Percentiles rank a stretch among this genome's conserved stretches.
Conservation (phyloP, 1,140 invertebrate genomes). For the Phymastichus coffea region DNA sequence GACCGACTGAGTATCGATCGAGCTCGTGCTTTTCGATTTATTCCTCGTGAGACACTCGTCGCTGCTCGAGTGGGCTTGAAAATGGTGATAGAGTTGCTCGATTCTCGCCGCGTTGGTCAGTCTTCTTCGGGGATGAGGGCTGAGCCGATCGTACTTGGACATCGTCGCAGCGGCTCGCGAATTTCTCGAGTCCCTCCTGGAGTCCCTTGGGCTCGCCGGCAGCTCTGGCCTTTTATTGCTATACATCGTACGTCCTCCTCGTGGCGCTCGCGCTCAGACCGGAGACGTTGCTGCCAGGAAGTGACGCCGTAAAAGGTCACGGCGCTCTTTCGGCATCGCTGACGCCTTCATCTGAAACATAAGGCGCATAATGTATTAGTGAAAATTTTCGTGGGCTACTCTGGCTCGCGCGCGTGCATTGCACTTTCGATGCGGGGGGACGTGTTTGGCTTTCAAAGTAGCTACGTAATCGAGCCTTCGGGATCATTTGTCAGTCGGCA, state of each 20-base stretch:
- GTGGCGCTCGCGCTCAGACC: conserved; percentile 1
- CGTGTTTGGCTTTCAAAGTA: no score
- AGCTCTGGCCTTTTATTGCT: conserved; percentile 5
- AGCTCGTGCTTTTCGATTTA: conserved; percentile 45
- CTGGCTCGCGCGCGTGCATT: neutral
- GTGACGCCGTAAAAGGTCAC: conserved; percentile 9
- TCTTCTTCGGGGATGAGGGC: conserved; percentile 1
- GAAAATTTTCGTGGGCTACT: no score
- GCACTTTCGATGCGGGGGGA: no score
- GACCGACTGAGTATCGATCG: conserved; percentile 46
- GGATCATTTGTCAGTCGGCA: no score
- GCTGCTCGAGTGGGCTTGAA: conserved; percentile 38
- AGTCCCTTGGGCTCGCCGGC: conserved; percentile 13
- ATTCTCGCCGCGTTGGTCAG: neutral
- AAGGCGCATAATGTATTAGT: conserved; percentile 1
- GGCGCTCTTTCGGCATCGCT: conserved; percentile 20
- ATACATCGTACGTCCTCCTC: conserved; percentile 3
- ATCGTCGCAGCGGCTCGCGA: conserved; percentile 27
- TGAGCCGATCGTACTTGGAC: conserved; percentile 29
- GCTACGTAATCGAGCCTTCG: no score
- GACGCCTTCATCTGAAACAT: conserved; percentile 5
- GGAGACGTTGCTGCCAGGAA: conserved; percentile 22
- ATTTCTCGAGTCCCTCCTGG: neutral
- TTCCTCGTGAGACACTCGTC: conserved; percentile 39
- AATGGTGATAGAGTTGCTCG: conserved; percentile 29